Base-by-base conservation (phyloP, 2,797 vertebrate genomes). In the Babyrousa celebensis region DNA sequence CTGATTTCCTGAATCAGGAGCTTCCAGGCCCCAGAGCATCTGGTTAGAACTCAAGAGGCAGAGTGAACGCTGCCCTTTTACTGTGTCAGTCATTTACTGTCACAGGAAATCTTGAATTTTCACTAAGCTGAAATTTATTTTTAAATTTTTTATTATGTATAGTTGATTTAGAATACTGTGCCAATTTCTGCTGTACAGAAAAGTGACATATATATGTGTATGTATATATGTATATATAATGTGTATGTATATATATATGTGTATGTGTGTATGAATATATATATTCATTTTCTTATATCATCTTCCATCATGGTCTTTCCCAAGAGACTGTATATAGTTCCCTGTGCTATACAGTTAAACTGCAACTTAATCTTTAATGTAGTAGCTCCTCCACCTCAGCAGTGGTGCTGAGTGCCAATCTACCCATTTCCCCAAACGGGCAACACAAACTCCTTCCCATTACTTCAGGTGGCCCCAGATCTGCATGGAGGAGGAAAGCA, bases 51-150 rank as follows among this genome's bases (percentile, higher is more conserved):
- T 68, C 52, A n/a, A 16, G 36, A 67, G 18, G n/a, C 17, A 36
- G 36, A 70, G 14, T 15, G 54, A 62, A 68, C 4, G 11, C 23
- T 78, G 16, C 43, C 65, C 58, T 90, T 58, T 70, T 60, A 60
- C 54, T 85, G 58, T 82, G 48, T 48, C 17, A 16, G 43, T 27
- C 27, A 10, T 78, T 89, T 70, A 48, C 25, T 29, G 17, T 40
- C 82, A 74, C 18, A 36, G 10, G 43, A 43, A 94, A 74, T 92
- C 40, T 79, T 78, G 52, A 63, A 72, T 92, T 89, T 82, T 70
- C 56, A 67, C 88, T 89, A 48, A 89, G 67, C 65, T 85, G 18
- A 10, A 70, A 40, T 43, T 58, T 48, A 48, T 48, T 48, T 48
- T 48, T 48, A 7, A 48, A 48, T 48, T 48, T 48, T 48, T 48